Evolutionary conservation across 2,888 invertebrate species (phyloP).

Genomic region (Netelia melanura): DNA sequence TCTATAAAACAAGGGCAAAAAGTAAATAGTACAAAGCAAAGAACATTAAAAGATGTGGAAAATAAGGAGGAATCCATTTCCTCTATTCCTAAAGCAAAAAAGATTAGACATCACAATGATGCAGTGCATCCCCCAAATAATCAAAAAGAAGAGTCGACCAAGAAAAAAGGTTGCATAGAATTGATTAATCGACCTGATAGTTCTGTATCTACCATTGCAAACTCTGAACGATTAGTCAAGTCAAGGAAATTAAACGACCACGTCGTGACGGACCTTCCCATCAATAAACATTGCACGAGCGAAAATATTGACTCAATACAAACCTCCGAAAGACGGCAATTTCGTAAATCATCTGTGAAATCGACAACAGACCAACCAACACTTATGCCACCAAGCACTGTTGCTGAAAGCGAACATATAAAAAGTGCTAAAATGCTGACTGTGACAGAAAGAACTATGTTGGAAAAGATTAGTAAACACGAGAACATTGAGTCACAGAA

Average conservation of each 20-base stretch:
- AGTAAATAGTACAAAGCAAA: neutral
- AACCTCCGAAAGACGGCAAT: neutral
- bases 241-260: conserved; percentile 65
- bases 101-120: conserved; percentile 8
- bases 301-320: neutral
- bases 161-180: neutral
- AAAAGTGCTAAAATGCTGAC: neutral
- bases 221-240: conserved; percentile 53
- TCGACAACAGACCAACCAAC: conserved; percentile 1
- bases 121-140: neutral
- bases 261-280: conserved; percentile 16
- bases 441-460: neutral
- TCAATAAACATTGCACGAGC: neutral
- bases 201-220: conserved; percentile 10
- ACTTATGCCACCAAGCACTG: neutral
- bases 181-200: neutral
- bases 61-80: neutral
- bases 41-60: neutral
- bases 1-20: conserved; percentile 2
- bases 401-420: neutral
- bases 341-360: conserved; percentile 31
- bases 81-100: conserved; percentile 39
- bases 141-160: neutral
- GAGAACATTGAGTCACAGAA: neutral
- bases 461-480: neutral